A percentile compares a stretch with the other conserved stretches of the same genome.
Evolutionary conservation across 2,113 vertebrate species (phyloP).

Genomic region (Perccottus glenii): DNA sequence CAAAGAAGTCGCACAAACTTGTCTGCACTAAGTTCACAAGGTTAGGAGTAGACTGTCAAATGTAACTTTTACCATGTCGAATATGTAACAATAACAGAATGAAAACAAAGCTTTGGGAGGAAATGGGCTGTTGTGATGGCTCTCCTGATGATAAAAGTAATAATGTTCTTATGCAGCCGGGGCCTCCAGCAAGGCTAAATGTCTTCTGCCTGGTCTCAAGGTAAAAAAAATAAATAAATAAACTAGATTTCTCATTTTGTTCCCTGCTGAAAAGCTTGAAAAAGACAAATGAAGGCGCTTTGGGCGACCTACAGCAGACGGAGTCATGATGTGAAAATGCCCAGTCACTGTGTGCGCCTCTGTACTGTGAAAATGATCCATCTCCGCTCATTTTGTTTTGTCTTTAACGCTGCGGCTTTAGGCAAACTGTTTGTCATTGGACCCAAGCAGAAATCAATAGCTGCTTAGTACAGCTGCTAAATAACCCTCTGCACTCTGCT

Average conservation of each 20-base stretch:
- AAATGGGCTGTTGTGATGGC: constrained; percentile 20
- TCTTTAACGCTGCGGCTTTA: constrained; percentile 21
- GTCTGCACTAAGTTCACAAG: background rate
- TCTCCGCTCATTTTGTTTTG: constrained; percentile 30
- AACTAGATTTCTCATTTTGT: constrained; percentile 58
- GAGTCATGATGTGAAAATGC: too few species aligned
- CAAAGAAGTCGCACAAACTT: background rate
- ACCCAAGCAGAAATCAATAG: constrained; percentile 22
- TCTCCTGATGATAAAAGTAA: constrained; percentile 58
- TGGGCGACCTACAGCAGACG: constrained; percentile 7
- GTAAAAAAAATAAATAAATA: constrained; percentile 6
- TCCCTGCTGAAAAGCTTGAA: constrained; percentile 47
- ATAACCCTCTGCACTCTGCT: background rate
- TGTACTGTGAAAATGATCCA: constrained; percentile 27
- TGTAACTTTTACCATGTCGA: constrained; percentile 1
- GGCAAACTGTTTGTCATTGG: constrained; percentile 33
- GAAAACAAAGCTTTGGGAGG: constrained; percentile 13
- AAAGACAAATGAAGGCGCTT: constrained; percentile 43
- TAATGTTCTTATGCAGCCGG: constrained; percentile 46
- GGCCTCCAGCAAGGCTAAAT: constrained; percentile 42
- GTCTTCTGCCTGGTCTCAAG: constrained; percentile 40
- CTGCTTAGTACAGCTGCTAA: background rate
- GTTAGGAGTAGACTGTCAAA: background rate
- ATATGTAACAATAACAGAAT: constrained; percentile 5
- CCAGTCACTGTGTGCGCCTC: too few species aligned